These are phyloP conservation scores for Drosophila kokeensis DNA, from an alignment of 2,888 invertebrate genomes.

Conservation along the genomic window DNA sequence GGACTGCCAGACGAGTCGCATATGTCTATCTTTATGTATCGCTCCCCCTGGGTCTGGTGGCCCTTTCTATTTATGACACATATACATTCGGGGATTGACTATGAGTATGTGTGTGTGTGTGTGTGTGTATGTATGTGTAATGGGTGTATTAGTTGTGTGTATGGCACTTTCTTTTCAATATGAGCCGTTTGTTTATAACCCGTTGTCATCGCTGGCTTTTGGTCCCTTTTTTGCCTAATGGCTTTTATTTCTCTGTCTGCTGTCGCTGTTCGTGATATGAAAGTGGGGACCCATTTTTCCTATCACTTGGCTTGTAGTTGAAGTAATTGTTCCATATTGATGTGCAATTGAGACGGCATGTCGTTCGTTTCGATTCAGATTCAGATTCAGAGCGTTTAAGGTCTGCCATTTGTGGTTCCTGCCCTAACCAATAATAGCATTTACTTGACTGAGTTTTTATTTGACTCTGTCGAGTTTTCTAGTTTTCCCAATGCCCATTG, in stretches of 20 bases:
- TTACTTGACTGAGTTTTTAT: slow-evolving; percentile 30
- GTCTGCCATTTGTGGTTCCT: slow-evolving; percentile 45
- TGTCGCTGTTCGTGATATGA: background rate
- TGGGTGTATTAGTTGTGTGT: slow-evolving; percentile 37
- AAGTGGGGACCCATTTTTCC: slow-evolving; percentile 5
- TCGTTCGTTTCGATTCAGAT: slow-evolving; percentile 4
- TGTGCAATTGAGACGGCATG: slow-evolving; percentile 47
- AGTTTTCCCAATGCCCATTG: background rate
- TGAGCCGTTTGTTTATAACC: slow-evolving; percentile 59
- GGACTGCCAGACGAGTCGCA: slow-evolving; percentile 61
- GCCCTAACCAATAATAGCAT: slow-evolving; percentile 35
- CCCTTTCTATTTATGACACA: slow-evolving; percentile 46
- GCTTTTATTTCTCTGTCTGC: slow-evolving; percentile 28
- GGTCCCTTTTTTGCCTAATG: slow-evolving; percentile 38
- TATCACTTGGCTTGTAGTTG: slow-evolving; percentile 31
- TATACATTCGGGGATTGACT: slow-evolving; percentile 36
- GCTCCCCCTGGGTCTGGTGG: background rate
- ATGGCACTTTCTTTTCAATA: slow-evolving; percentile 61
- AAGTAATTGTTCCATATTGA: slow-evolving; percentile 54
- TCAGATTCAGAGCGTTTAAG: slow-evolving; percentile 22
- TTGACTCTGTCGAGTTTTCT: background rate
- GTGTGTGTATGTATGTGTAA: slow-evolving; percentile 25
- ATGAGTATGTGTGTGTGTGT: slow-evolving; percentile 9
- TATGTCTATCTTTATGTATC: slow-evolving; percentile 48
- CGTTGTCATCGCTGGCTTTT: slow-evolving; percentile 43